Conservation (phyloP, 2,888 invertebrate genomes). For the Aphodius granarius region DNA sequence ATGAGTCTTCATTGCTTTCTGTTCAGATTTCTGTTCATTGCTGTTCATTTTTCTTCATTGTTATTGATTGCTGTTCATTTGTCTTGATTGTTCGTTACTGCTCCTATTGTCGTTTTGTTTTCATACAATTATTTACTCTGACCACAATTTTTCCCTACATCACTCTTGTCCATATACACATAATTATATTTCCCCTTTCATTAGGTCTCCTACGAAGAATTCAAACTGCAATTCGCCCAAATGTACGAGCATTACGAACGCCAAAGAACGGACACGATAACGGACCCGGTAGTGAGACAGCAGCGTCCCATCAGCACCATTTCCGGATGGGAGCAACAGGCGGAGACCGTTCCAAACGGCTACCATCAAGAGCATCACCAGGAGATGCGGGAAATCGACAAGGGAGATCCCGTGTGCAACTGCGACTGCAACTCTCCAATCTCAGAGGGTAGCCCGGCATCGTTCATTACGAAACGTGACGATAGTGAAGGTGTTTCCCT, state of each 20-base stretch:
- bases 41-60: too few species aligned
- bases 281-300: conserved; percentile 90
- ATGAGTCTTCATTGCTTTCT: too few species aligned
- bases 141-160: too few species aligned
- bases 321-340: conserved; percentile 86
- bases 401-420: conserved; percentile 49
- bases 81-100: too few species aligned
- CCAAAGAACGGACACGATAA: conserved; percentile 91
- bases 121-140: too few species aligned
- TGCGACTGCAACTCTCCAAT: conserved; percentile 55
- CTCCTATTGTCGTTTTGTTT: too few species aligned
- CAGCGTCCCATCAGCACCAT: conserved; percentile 95
- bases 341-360: conserved; percentile 49
- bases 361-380: conserved; percentile 47
- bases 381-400: conserved; percentile 47
- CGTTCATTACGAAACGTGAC: conserved; percentile 53
- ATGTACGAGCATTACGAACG: conserved; percentile 97
- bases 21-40: too few species aligned
- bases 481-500: conserved; percentile 58
- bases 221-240: conserved; percentile 95
- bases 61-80: too few species aligned
- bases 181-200: conserved; percentile 28
- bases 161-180: neutral
- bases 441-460: conserved; percentile 57
- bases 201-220: conserved; percentile 96